phyloP scores from a whole-genome alignment of 2,888 invertebrate genomes.

The Latrodectus elegans region DNA sequence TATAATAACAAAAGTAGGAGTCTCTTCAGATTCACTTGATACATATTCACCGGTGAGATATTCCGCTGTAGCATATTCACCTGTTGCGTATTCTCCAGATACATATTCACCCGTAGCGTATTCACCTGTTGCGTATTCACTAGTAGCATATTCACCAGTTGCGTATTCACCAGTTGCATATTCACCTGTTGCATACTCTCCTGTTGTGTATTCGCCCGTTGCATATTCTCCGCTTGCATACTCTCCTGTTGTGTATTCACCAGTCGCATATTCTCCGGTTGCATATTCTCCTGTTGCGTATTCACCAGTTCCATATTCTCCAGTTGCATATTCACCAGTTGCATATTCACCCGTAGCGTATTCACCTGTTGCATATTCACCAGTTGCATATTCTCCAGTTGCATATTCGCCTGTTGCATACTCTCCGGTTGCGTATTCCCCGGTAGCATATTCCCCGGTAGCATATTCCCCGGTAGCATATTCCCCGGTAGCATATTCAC shows the following conservation, averaged over 20 bases:
- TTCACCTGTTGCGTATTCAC: conserved; percentile 4
- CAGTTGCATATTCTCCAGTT: background rate
- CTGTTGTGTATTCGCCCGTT: background rate
- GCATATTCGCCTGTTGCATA: background rate
- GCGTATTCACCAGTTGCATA: background rate
- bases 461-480: background rate
- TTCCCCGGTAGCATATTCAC: conserved; percentile 8
- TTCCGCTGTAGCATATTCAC: conserved; percentile 10
- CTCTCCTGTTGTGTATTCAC: conserved; percentile 19
- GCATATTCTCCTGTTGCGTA: conserved; percentile 8
- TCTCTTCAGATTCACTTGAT: background rate
- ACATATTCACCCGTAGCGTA: background rate
- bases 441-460: background rate
- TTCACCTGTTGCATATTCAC: background rate
- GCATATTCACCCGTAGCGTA: background rate
- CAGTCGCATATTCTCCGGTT: background rate
- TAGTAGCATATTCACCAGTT: background rate
- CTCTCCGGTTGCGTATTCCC: background rate
- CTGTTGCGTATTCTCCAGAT: conserved; percentile 5
- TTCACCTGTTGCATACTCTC: background rate
- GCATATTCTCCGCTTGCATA: conserved; percentile 13
- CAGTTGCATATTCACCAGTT: background rate
- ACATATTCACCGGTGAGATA: conserved; percentile 8
- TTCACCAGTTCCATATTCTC: conserved; percentile 9
- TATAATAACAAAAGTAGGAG: background rate